Evolutionary conservation across 2,113 vertebrate genomes (phyloP).

Genomic region (Leiothrix lutea): DNA sequence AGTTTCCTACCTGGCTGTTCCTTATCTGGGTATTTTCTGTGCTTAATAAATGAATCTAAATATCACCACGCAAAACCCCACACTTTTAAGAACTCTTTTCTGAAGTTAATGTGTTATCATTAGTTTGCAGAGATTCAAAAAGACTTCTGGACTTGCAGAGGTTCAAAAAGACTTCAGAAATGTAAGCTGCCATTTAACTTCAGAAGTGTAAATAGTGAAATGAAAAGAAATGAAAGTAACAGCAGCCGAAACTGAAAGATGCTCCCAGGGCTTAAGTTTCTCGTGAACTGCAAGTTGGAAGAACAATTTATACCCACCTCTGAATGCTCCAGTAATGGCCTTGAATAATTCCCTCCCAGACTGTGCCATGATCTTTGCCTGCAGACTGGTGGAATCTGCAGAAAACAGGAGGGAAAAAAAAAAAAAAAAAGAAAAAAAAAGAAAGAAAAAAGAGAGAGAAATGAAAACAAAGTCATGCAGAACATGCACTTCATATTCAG

Average conservation of each 20-base stretch:
- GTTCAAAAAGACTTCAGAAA: not conserved
- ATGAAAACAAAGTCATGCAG: not conserved
- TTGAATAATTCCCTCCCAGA: slow-evolving; percentile 63
- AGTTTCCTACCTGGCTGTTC: not conserved
- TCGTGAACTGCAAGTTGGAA: not conserved
- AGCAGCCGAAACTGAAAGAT: not conserved
- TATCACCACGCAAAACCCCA: not conserved
- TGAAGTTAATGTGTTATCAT: not conserved
- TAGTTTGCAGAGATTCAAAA: not conserved
- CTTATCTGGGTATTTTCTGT: not conserved
- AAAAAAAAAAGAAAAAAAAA: no score
- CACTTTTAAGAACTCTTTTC: not conserved
- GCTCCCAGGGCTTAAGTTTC: not conserved
- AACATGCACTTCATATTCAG: not conserved
- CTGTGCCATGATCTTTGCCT: slow-evolving; percentile 72
- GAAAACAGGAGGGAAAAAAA: not conserved
- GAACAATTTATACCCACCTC: slow-evolving; percentile 68
- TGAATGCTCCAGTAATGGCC: slow-evolving; percentile 74
- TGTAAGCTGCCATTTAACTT: not conserved
- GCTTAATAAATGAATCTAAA: not conserved
- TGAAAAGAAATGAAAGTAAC: not conserved
- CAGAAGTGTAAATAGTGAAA: not conserved
- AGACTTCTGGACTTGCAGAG: not conserved
- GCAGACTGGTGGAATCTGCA: slow-evolving; percentile 57
- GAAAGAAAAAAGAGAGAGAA: not conserved